These are phyloP conservation scores for Anhinga rufa DNA, from an alignment of 2,113 vertebrate species.

Conservation along the genomic window DNA sequence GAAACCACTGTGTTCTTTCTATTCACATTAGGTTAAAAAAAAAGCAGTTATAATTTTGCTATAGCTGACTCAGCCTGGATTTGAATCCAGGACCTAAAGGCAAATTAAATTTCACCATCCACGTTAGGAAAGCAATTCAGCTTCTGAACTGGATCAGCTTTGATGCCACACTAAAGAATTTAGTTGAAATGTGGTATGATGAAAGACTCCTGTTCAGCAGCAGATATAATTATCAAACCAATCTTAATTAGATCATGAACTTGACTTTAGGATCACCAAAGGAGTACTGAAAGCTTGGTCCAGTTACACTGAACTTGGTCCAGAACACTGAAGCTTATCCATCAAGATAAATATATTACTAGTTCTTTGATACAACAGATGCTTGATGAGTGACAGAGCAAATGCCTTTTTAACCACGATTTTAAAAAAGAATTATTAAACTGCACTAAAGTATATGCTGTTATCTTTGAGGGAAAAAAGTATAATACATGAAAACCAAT, in stretches of 20 bases:
- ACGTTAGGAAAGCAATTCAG: not conserved
- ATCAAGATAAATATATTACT: not conserved
- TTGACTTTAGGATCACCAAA: constrained; percentile 6
- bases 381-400: not conserved
- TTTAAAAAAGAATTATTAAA: constrained; percentile 22
- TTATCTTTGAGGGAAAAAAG: not conserved
- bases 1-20: not conserved
- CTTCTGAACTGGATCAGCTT: constrained; percentile 25
- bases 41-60: not conserved
- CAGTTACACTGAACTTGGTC: constrained; percentile 5
- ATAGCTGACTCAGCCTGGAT: not conserved
- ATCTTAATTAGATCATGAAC: constrained; percentile 43
- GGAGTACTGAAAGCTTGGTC: not conserved
- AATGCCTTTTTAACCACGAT: not conserved
- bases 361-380: constrained; percentile 4
- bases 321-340: constrained; percentile 25
- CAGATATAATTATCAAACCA: constrained; percentile 1
- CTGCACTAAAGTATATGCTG: not conserved
- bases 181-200: not conserved
- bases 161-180: not conserved
- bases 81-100: not conserved
- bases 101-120: constrained; percentile 31
- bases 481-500: constrained; percentile 9
- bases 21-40: not conserved
- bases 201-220: constrained; percentile 8